Conservation (phyloP, 2,797 vertebrate species). For the Crenuchus spilurus region DNA sequence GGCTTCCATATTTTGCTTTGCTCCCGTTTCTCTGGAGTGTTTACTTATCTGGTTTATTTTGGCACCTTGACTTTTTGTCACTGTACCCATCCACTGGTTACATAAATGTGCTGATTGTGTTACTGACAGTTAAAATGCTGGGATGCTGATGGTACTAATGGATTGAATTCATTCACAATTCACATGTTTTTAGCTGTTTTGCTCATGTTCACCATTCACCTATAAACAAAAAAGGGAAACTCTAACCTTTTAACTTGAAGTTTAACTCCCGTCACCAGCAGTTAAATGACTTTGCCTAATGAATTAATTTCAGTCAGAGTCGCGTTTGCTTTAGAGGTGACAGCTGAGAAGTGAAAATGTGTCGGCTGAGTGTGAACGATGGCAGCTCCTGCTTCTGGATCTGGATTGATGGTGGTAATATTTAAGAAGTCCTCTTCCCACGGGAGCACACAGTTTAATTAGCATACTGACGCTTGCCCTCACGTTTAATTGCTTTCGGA, state of each 20-base stretch:
- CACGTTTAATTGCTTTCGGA: slow-evolving; percentile 81
- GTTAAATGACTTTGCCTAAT: slow-evolving; percentile 43
- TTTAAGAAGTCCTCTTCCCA: slow-evolving; percentile 77
- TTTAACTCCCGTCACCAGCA: slow-evolving; percentile 30
- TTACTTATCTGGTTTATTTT: background rate
- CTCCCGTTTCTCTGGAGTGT: background rate
- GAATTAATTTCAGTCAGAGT: slow-evolving; percentile 63
- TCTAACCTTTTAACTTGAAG: slow-evolving; percentile 26
- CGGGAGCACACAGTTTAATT: slow-evolving; percentile 77
- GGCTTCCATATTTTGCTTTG: background rate
- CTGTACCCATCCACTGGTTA: background rate
- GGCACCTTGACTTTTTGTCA: slow-evolving; percentile 4
- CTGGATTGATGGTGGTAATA: slow-evolving; percentile 73
- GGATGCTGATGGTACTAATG: too few relatives aligned
- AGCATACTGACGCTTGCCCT: slow-evolving; percentile 75
- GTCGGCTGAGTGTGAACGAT: slow-evolving; percentile 65
- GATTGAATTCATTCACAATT: background rate
- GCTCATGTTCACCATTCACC: background rate
- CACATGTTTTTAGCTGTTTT: background rate
- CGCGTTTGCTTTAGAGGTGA: slow-evolving; percentile 69
- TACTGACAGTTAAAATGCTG: too few relatives aligned
- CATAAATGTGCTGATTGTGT: slow-evolving; percentile 3
- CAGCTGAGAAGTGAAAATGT: slow-evolving; percentile 68
- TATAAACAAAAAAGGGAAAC: background rate
- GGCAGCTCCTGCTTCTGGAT: slow-evolving; percentile 68